phyloP scores from a whole-genome alignment of 2,797 vertebrate genomes.

The Molossus molossus region DNA sequence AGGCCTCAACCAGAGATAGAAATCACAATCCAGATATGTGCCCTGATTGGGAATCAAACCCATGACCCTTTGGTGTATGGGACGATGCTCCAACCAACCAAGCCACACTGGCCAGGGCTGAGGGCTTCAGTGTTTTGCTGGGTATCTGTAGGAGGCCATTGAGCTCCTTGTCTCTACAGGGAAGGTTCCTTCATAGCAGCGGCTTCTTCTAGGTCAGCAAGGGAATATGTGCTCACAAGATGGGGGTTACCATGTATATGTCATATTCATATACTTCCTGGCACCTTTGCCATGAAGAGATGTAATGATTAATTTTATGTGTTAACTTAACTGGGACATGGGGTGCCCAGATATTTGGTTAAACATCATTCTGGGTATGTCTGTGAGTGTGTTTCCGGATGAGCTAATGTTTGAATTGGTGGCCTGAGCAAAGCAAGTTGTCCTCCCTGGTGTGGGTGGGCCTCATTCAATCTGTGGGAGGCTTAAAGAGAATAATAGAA shows the following conservation, averaged over 20 bases:
- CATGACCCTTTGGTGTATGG: too few relatives aligned
- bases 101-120: too few relatives aligned
- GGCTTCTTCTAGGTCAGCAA: not conserved
- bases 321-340: not conserved
- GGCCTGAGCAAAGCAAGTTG: too few relatives aligned
- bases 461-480: not conserved
- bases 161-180: not conserved
- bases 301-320: not conserved
- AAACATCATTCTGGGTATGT: not conserved
- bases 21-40: too few relatives aligned
- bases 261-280: not conserved
- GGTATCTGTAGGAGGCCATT: not conserved
- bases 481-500: too few relatives aligned
- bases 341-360: not conserved
- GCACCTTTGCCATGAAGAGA: not conserved
- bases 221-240: not conserved
- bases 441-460: not conserved
- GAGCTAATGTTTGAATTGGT: not conserved
- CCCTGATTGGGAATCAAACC: too few relatives aligned
- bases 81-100: too few relatives aligned
- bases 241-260: fast-evolving
- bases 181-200: not conserved
- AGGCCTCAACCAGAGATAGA: too few relatives aligned
- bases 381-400: not conserved
- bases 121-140: not conserved